Evolutionary conservation across 2,888 invertebrate genomes (phyloP), one percentile per base, ranked within the genome.

Genomic region (Artemia sinica): DNA sequence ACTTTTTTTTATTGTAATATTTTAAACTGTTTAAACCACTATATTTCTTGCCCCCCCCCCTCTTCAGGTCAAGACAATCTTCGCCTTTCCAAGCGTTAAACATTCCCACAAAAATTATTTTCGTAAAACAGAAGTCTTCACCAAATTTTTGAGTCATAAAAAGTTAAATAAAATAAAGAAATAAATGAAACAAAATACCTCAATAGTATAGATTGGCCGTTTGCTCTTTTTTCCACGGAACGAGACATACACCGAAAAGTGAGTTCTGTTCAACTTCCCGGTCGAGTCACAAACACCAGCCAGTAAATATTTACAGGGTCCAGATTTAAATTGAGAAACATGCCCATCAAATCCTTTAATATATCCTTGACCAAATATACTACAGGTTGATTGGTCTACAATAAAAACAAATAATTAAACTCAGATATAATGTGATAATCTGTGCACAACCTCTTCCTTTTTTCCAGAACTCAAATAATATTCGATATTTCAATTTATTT

Each of bases 281-380:
- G 63, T 18, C 9, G 63, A n/a, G 11, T 58, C 63, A 58, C 63
- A 58, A n/a, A 18, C 63, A 8, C 63, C 63, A 28, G 63, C 63
- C 2, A 58, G 63, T 28, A 58, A 58, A 58, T 58, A 58, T 58
- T 58, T 58, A 58, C 63, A 58, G 2, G 63, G 63, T 58, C 63
- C 63, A 58, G 63, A 58, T 18, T 18, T 58, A 28, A 58, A 58
- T 28, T 58, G 63, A 58, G 63, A 58, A 8, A 58, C 63, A 28
- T 28, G 63, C 28, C 11, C 63, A 58, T 58, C 63, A 58, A 58
- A 58, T 11, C 14, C n/a, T 58, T 58, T 58, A 18, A 58, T 58
- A 28, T 58, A 58, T 18, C 63, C 63, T 18, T 58, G n/a, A 18
- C 63, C 63, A 58, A 58, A 58, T 28, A 58, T 28, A n/a, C 14